phyloP scores from a whole-genome alignment of 2,797 vertebrate species.

The Basileuterus tristriatus region DNA sequence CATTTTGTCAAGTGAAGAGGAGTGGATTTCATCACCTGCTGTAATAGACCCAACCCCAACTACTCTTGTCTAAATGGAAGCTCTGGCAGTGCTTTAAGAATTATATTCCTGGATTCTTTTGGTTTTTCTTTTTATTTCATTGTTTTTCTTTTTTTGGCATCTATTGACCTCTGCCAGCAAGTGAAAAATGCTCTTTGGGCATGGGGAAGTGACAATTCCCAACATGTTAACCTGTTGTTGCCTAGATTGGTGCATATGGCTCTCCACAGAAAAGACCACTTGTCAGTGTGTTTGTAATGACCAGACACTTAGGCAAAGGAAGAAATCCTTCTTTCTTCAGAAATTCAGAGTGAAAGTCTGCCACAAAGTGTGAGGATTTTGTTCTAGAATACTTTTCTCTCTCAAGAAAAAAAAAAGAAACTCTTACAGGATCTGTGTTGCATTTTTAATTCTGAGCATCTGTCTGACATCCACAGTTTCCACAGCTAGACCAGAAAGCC shows the following conservation, averaged over 20 bases:
- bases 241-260: background rate
- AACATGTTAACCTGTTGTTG: background rate
- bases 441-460: background rate
- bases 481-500: background rate
- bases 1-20: background rate
- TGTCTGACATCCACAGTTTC: background rate
- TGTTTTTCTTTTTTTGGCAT: background rate
- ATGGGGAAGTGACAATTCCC: background rate
- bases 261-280: background rate
- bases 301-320: background rate
- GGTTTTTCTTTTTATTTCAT: background rate
- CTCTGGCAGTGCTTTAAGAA: background rate
- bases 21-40: background rate
- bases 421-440: background rate
- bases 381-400: background rate
- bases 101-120: background rate
- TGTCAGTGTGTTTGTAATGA: background rate
- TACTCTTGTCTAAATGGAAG: background rate
- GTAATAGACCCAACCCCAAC: background rate
- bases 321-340: background rate
- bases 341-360: background rate
- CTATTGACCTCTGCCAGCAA: background rate
- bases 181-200: background rate
- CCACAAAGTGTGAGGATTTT: background rate
- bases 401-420: background rate